These are phyloP conservation scores for Tortrix viridana DNA, from an alignment of 2,888 invertebrate species.

Conservation along the genomic window DNA sequence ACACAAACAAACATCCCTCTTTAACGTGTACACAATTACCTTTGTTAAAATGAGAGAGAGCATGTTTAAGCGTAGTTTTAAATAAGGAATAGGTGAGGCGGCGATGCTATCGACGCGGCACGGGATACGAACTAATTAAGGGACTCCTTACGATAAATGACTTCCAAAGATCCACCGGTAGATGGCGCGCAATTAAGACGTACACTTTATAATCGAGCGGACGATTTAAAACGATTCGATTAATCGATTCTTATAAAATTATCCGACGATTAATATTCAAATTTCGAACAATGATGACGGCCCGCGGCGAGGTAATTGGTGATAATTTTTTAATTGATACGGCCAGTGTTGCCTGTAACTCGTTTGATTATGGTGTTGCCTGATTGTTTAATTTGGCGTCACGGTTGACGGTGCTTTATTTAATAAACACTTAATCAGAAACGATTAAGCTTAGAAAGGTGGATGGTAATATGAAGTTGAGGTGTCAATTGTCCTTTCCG, in stretches of 20 bases:
- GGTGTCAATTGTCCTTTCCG: slow-evolving; percentile 17
- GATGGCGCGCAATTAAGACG: slow-evolving; percentile 70
- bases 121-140: slow-evolving; percentile 79
- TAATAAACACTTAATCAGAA: slow-evolving; percentile 31
- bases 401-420: slow-evolving; percentile 35
- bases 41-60: slow-evolving; percentile 49
- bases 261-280: slow-evolving; percentile 69
- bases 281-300: slow-evolving; percentile 66
- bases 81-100: slow-evolving; percentile 73
- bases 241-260: slow-evolving; percentile 64
- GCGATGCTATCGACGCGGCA: slow-evolving; percentile 71
- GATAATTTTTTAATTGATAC: slow-evolving; percentile 74
- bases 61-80: slow-evolving; percentile 43
- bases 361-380: slow-evolving; percentile 28
- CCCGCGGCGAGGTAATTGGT: slow-evolving; percentile 71
- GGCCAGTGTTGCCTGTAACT: slow-evolving; percentile 44
- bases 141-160: slow-evolving; percentile 57
- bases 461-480: slow-evolving; percentile 27
- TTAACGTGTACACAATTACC: slow-evolving; percentile 39
- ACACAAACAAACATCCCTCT: slow-evolving; percentile 60
- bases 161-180: slow-evolving; percentile 48
- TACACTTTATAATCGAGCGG: slow-evolving; percentile 63
- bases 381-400: slow-evolving; percentile 36
- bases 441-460: slow-evolving; percentile 30
- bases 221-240: slow-evolving; percentile 56